Evolutionary conservation across 1,140 invertebrate genomes (phyloP).

Genomic region (Trypoxylus dichotomus): DNA sequence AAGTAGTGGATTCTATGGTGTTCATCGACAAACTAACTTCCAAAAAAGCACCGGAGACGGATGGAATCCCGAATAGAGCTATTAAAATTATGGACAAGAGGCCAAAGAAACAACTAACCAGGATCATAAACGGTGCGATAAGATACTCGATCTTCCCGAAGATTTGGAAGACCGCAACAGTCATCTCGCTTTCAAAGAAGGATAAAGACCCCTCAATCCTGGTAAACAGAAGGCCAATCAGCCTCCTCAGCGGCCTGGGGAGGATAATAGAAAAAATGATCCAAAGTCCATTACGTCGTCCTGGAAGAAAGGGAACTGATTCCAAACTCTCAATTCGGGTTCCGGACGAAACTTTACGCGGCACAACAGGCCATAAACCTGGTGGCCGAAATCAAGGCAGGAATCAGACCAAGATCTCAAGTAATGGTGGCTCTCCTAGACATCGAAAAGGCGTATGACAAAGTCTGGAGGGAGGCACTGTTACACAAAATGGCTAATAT

Average conservation of each 20-base stretch:
- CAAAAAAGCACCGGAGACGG: neutral
- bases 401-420: too few species aligned
- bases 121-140: neutral
- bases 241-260: neutral
- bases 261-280: neutral
- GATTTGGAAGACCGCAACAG: neutral
- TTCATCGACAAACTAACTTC: neutral
- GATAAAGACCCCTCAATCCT: neutral
- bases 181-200: slow-evolving; percentile 4
- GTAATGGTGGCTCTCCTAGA: too few species aligned
- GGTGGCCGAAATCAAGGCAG: too few species aligned
- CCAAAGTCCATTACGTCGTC: neutral
- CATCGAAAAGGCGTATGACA: too few species aligned
- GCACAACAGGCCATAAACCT: neutral
- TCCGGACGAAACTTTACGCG: neutral
- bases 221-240: slow-evolving; percentile 22
- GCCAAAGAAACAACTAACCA: neutral
- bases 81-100: neutral
- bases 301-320: neutral
- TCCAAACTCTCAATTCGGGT: neutral
- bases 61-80: neutral
- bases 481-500: slow-evolving; percentile 12
- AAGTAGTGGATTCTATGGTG: neutral
- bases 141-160: neutral
- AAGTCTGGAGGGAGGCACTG: too few species aligned